Evolutionary conservation across 2,113 vertebrate genomes (phyloP), one percentile per base, ranked within the genome.

Genomic region (Pterocles orientalis): DNA sequence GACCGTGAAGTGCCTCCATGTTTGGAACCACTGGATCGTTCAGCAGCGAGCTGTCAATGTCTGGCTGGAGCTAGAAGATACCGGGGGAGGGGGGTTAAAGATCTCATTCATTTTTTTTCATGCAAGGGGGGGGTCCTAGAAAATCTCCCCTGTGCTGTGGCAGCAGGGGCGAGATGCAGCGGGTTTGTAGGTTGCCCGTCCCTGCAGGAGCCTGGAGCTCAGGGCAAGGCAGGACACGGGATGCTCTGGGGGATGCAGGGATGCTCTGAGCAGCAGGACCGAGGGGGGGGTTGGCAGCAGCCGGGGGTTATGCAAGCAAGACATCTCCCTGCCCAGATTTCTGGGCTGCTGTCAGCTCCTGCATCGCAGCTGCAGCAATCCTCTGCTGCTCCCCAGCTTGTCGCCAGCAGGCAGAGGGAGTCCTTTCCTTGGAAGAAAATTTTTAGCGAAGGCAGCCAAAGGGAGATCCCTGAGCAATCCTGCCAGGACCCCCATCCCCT

Each of bases 341-440:
- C 56, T 10, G 9, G 78, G 92, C 96, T 82, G 94, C 93, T 91
- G 88, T 79, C 82, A 66, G 95, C 94, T 9, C 5, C 29, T 0
- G 50, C 89, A 29, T 72, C 8, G 54, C 17, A 9, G 81, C 92
- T 70, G 92, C 94, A 90, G 94, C 82, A 78, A 48, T 57, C 80
- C 91, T 73, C 89, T 91, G 86, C 84, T 85, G 39, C 39, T 41
- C 86, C 66, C 1, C 15, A 93, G 92, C 94, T 11, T 31, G 2
- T 20, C 36, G 95, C 92, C 90, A 91, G 88, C 95, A 96, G 96
- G 90, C 95, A 96, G 96, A 96, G 95, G 96, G 96, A 96, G 96
- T 96, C 96, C 96, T 97, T 95, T 84, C 69, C 96, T 77, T 93
- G 92, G 88, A 84, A 96, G 95, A 93, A 81, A 57, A 94, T 66